Base-by-base conservation (phyloP, 2,113 vertebrate species). In the Neofelis nebulosa region DNA sequence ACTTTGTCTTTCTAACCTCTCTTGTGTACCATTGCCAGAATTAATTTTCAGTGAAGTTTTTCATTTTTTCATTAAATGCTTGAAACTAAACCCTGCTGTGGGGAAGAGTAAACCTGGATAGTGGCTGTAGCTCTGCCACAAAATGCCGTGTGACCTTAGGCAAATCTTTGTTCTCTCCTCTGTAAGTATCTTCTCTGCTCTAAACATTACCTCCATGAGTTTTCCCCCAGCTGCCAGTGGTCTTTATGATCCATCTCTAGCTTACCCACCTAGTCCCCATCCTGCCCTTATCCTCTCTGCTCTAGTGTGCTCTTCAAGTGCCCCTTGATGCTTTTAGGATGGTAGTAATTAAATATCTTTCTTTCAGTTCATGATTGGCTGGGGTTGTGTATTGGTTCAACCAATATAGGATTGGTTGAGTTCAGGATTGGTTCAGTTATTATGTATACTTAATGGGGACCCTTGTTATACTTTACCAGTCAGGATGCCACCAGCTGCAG, bases 21-120 rank as follows among this genome's bases (percentile, higher is more conserved):
- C 68, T 74, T 89, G 41, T 21, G 13, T 31, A 4, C 15, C 21
- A 55, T 38, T 48, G 29, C 31, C 23, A 16, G 57, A 92, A n/a
- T 74, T 41, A 45, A 69, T 81, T 41, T 78, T 85, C 63, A 9
- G 10, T 57, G 55, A 71, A n/a, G 25, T 76, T 92, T 89, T 74
- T 82, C 50, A 48, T 88, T 76, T 92, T 89, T 74, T 82, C 50
- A 48, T 88, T 81, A 82, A 93, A 81, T 65, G 52, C 55, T 91
- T 91, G 7, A 19, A 93, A 89, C 18, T 12, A 66, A 66, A 81
- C 27, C 41, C 14, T 88, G 0, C 6, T 69, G n/a, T 78, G 25
- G 48, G n/a, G 55, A 48, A 41, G 90, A 65, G 57, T 6, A 78
- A 81, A 55, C 12, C 18, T 66, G 29, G 48, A 83, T 36, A 19